A percentile compares a stretch with the other conserved stretches of the same genome.
Conservation (phyloP, 1,140 invertebrate species). For the Calliphora vicina region DNA sequence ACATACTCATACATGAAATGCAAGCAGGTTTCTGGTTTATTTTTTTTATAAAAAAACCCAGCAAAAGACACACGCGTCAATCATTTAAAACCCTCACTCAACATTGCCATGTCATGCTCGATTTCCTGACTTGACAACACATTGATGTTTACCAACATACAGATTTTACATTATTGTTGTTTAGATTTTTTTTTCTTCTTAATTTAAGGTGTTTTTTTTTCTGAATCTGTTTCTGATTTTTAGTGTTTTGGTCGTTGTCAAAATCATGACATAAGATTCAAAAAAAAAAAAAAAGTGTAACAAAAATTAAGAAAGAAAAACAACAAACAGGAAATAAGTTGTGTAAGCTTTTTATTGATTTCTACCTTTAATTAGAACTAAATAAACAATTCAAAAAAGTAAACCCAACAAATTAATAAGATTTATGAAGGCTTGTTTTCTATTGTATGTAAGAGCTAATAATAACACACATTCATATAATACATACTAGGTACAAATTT, state of each 20-base stretch:
- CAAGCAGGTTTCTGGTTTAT: too few species aligned
- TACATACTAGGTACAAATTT: too few species aligned
- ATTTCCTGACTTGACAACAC: constrained; percentile 37
- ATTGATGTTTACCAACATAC: constrained; percentile 6
- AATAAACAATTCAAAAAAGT: constrained; percentile 6
- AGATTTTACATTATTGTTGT: background rate
- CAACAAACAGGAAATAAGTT: constrained; percentile 10
- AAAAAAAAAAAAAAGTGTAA: background rate
- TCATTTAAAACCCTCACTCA: constrained; percentile 18
- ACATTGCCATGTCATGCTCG: constrained; percentile 36
- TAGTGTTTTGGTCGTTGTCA: constrained; percentile 1
- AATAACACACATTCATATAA: background rate
- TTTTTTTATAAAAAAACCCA: background rate
- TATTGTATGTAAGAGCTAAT: background rate
- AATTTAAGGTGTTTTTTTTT: too few species aligned
- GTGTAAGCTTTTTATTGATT: constrained; percentile 22
- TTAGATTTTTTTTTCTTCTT: background rate
- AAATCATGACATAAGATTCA: background rate
- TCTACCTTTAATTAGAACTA: constrained; percentile 23
- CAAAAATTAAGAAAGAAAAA: constrained; percentile 23
- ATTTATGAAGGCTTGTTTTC: background rate
- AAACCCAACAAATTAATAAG: constrained; percentile 25
- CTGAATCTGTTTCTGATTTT: background rate
- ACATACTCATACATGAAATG: too few species aligned
- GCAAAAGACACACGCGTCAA: constrained; percentile 27